A percentile compares a stretch with the other conserved stretches of the same genome.
phyloP scores from a whole-genome alignment of 2,888 invertebrate species.

The Brenthis ino region DNA sequence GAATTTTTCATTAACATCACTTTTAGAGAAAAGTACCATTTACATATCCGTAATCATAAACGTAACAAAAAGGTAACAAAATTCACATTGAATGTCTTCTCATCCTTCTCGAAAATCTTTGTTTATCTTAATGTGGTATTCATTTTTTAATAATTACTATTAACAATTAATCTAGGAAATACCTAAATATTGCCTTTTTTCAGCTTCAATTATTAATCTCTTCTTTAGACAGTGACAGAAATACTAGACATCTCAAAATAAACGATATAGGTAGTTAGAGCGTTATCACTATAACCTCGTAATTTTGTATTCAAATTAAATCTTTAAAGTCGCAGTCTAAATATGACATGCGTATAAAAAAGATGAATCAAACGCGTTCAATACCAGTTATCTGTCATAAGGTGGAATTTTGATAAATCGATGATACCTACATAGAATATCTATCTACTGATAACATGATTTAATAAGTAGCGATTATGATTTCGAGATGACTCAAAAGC shows the following conservation, averaged over 20 bases:
- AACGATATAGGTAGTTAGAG: neutral
- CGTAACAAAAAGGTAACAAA: too few species aligned
- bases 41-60: too few species aligned
- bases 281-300: neutral
- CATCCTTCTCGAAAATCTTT: too few species aligned
- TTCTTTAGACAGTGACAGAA: too few species aligned
- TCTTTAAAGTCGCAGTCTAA: neutral
- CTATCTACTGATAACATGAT: slow-evolving; percentile 34
- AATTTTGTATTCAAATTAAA: neutral
- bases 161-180: too few species aligned
- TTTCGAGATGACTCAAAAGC: slow-evolving; percentile 46
- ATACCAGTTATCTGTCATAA: slow-evolving; percentile 20
- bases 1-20: too few species aligned
- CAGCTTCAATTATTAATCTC: too few species aligned
- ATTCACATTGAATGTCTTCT: too few species aligned
- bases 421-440: slow-evolving; percentile 26
- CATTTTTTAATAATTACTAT: too few species aligned
- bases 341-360: neutral
- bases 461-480: slow-evolving; percentile 32
- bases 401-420: slow-evolving; percentile 29
- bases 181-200: too few species aligned
- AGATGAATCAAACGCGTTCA: slow-evolving; percentile 5
- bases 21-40: too few species aligned
- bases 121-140: too few species aligned
- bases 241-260: neutral